Percentiles rank a stretch among this genome's conserved stretches.
Conservation (phyloP, 2,888 invertebrate genomes). For the Neoscelio sp. region DNA sequence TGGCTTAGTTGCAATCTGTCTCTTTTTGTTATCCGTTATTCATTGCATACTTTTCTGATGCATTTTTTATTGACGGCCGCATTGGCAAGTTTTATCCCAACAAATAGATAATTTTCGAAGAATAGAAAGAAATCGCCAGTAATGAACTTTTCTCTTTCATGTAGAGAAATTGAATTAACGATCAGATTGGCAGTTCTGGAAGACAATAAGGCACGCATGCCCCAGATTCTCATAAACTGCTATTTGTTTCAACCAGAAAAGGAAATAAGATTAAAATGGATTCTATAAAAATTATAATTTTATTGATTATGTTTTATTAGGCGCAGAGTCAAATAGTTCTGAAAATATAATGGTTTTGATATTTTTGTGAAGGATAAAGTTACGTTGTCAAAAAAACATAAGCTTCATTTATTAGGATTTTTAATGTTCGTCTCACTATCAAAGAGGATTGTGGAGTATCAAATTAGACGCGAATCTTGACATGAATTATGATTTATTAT, state of each 20-base stretch:
- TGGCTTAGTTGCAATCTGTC: not conserved
- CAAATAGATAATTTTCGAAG: slow-evolving; percentile 34
- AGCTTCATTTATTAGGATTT: no score
- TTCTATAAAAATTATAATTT: slow-evolving; percentile 30
- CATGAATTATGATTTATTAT: no score
- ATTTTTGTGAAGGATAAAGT: no score
- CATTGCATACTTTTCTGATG: not conserved
- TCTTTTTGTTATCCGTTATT: not conserved
- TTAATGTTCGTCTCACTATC: no score
- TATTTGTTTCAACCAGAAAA: slow-evolving; percentile 45
- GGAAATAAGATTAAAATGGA: slow-evolving; percentile 39
- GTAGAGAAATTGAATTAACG: slow-evolving; percentile 48
- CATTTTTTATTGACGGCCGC: not conserved
- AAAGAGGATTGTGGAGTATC: no score
- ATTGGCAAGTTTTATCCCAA: slow-evolving; percentile 16
- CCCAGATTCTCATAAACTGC: slow-evolving; percentile 46
- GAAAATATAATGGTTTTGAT: no score
- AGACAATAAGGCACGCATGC: slow-evolving; percentile 57
- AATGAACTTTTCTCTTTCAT: slow-evolving; percentile 53
- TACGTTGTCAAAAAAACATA: no score
- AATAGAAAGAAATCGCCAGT: slow-evolving; percentile 21
- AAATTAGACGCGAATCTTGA: no score
- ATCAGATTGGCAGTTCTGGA: slow-evolving; percentile 51
- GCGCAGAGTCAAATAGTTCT: no score
- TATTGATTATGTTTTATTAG: not conserved